Evolutionary conservation across 2,113 vertebrate species (phyloP).

Genomic region (Orientallactaga bullata): DNA sequence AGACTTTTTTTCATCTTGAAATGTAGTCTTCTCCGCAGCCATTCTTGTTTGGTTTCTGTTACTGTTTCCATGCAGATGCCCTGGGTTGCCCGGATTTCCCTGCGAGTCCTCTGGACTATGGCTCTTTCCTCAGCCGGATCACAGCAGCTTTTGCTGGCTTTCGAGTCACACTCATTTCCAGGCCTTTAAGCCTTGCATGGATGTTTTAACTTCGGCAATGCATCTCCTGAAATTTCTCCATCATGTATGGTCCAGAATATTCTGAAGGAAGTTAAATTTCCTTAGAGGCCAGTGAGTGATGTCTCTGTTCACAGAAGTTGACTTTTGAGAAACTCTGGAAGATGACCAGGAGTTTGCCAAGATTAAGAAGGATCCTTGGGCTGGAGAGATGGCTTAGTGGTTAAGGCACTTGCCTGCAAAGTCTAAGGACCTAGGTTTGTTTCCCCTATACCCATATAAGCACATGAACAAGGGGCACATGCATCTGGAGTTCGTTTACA

Average conservation of each 20-base stretch:
- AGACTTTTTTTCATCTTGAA: background rate
- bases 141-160: background rate
- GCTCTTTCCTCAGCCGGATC: background rate
- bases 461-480: too few species aligned
- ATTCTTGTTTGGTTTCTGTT: background rate
- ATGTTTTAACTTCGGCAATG: background rate
- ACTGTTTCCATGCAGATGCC: background rate
- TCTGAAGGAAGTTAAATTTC: slow-evolving; percentile 27
- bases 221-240: background rate
- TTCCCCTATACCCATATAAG: too few species aligned
- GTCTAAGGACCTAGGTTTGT: too few species aligned
- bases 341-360: background rate
- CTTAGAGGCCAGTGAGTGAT: background rate
- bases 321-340: slow-evolving; percentile 23
- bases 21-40: background rate
- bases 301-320: background rate
- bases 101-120: background rate
- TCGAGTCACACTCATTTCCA: background rate
- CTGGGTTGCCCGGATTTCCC: background rate
- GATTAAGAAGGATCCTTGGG: background rate
- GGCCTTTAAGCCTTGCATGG: background rate
- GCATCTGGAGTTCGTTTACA: too few species aligned
- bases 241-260: background rate
- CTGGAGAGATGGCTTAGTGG: too few species aligned
- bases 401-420: too few species aligned